A percentile compares a stretch with the other conserved stretches of the same genome.
phyloP scores from a whole-genome alignment of 2,888 invertebrate genomes.

The Hyposoter dolosus region DNA sequence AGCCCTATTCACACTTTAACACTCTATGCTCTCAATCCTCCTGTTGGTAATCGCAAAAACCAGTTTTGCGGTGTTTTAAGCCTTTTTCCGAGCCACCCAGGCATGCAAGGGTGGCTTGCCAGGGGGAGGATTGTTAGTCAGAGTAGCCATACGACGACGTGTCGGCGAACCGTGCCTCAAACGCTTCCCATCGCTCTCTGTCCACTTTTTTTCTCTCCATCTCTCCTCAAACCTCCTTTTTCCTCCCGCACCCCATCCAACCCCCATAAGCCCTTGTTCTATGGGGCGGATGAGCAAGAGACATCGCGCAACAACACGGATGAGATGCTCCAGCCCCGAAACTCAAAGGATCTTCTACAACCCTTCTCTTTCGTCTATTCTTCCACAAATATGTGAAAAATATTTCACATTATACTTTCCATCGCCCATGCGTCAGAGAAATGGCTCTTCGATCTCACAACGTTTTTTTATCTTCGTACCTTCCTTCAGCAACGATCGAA shows the following conservation, averaged over 20 bases:
- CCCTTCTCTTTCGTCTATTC: not conserved
- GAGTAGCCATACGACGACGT: conserved; percentile 50
- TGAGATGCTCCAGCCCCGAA: conserved; percentile 78
- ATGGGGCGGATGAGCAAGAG: conserved; percentile 70
- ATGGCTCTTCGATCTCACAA: not conserved
- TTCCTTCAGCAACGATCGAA: not conserved
- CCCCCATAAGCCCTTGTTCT: conserved; percentile 25
- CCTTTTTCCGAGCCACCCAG: conserved; percentile 72
- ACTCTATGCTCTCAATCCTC: conserved; percentile 48
- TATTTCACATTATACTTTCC: conserved; percentile 1
- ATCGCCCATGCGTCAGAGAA: not conserved
- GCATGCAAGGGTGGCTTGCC: conserved; percentile 54
- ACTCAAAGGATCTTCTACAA: conserved; percentile 78
- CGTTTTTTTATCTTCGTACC: not conserved
- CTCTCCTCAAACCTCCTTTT: not conserved
- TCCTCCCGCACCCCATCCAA: not conserved
- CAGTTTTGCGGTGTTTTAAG: conserved; percentile 57
- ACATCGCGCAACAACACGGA: conserved; percentile 76
- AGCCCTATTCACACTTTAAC: conserved; percentile 67
- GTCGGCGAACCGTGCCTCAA: conserved; percentile 45
- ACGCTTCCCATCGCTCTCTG: conserved; percentile 22
- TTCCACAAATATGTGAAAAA: conserved; percentile 6
- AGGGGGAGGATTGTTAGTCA: conserved; percentile 18
- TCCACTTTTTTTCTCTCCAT: conserved; percentile 12
- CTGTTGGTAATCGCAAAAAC: conserved; percentile 54